These are phyloP conservation scores for Spicauda simplicius DNA, from an alignment of 2,888 invertebrate genomes.

Conservation along the genomic window DNA sequence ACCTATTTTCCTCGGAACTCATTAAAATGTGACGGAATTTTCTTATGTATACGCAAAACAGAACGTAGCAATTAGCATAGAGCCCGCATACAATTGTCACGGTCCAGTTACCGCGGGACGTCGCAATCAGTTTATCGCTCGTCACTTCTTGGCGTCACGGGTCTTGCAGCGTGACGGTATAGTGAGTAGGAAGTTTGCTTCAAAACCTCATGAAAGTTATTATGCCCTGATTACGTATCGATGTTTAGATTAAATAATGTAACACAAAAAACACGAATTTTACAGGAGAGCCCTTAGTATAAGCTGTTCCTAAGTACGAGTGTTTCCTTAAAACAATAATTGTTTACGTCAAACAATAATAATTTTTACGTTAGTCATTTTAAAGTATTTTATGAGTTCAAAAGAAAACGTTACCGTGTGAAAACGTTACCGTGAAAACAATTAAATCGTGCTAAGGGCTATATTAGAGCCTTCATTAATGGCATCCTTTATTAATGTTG, in stretches of 20 bases:
- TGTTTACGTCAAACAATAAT: too few species aligned
- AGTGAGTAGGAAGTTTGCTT: background rate
- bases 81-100: slow-evolving; percentile 18
- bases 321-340: too few species aligned
- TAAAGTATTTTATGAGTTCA: too few species aligned
- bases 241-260: too few species aligned
- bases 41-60: background rate
- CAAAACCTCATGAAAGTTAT: background rate
- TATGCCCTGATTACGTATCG: background rate
- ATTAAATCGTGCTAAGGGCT: too few species aligned
- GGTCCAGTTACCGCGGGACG: slow-evolving; percentile 17
- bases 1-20: background rate
- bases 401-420: too few species aligned
- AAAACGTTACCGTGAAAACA: too few species aligned
- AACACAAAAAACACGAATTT: too few species aligned
- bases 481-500: background rate
- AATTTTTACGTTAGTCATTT: too few species aligned
- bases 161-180: slow-evolving; percentile 12
- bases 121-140: slow-evolving; percentile 6
- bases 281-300: too few species aligned
- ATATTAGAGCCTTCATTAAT: too few species aligned
- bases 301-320: too few species aligned
- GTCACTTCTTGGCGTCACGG: background rate
- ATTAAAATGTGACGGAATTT: background rate
- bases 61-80: slow-evolving; percentile 21